Base-by-base conservation (phyloP, 2,888 invertebrate species). In the Reticulitermes lucifugus region DNA sequence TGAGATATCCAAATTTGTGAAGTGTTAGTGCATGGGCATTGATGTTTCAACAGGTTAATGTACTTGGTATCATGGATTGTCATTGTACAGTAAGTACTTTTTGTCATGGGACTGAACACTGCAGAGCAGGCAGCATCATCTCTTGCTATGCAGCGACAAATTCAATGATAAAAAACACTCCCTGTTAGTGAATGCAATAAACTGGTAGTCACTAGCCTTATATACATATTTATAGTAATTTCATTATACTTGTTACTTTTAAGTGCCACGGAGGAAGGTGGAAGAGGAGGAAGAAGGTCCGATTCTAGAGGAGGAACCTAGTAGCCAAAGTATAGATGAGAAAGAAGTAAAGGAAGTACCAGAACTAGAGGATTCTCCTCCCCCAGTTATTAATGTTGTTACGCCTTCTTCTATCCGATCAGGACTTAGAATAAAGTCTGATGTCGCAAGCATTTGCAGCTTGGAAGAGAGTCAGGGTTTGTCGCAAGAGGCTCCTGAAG, bases 311-410 rank as follows among this genome's bases (percentile, higher is more conserved):
- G 70, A 70, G 21, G 79, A 43, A 70, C 21, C 6, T 6, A 70
- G 25, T 46, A 46, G 35, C 14, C n/a, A 65, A n/a, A 59, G 25
- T 55, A 55, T 70, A 22, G 73, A 22, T 51, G 71, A 35, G 22
- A 79, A 73, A 59, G 80, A 65, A 35, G 80, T 65, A 77, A 79
- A 73, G 73, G 80, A 65, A 35, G 84, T 65, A 51, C 77, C 77
- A 46, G 77, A 77, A 77, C 46, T 77, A 22, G 77, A 77, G 77
- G 77, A 77, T 46, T 77, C 77, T 18, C 77, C 77, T 25, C 77
- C 77, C 12, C 77, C 77, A 46, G n/a, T 0, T 46, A n/a, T 21
- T 73, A 46, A 14, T n/a, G 41, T 46, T 77, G 41, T 41, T 73
- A 12, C n/a, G 22, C 35, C 77, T 9, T 77, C 77, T 77, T 46